A percentile compares a stretch with the other conserved stretches of the same genome.
These are phyloP conservation scores for Muraenolepis orangiensis DNA, from an alignment of 2,797 vertebrate genomes.

Conservation along the genomic window DNA sequence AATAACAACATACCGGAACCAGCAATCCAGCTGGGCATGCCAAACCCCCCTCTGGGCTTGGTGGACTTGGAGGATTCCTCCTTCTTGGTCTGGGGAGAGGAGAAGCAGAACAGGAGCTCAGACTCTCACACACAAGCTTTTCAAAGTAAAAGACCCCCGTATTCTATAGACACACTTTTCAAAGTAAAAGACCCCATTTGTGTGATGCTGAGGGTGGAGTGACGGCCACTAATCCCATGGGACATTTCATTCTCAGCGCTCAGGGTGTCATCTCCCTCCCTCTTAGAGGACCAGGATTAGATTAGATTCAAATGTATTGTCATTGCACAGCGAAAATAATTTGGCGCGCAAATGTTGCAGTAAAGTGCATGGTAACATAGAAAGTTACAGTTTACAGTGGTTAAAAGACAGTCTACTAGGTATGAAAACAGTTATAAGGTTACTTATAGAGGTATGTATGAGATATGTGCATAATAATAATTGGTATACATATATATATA, in stretches of 20 bases:
- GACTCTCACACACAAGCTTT: background rate
- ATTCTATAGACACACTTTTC: background rate
- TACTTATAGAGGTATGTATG: no score
- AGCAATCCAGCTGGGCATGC: slow-evolving; percentile 77
- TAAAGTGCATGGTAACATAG: no score
- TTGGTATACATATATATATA: no score
- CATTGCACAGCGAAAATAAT: no score
- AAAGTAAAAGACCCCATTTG: background rate
- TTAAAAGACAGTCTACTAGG: no score
- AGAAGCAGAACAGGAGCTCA: slow-evolving; percentile 6
- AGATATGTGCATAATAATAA: no score
- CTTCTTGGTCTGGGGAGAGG: slow-evolving; percentile 62
- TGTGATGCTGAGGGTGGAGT: background rate
- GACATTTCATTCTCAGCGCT: background rate
- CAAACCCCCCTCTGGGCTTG: slow-evolving; percentile 67
- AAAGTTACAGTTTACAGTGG: no score
- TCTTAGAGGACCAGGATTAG: background rate
- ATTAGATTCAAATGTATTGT: no score
- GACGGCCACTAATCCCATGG: background rate
- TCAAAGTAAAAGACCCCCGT: background rate
- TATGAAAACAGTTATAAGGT: no score
- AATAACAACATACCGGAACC: slow-evolving; percentile 70
- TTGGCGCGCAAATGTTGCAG: no score
- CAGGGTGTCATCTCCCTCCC: background rate
- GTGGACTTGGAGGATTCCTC: slow-evolving; percentile 76